Evolutionary conservation across 1,140 invertebrate species (phyloP).

Genomic region (Drosophila orosa): DNA sequence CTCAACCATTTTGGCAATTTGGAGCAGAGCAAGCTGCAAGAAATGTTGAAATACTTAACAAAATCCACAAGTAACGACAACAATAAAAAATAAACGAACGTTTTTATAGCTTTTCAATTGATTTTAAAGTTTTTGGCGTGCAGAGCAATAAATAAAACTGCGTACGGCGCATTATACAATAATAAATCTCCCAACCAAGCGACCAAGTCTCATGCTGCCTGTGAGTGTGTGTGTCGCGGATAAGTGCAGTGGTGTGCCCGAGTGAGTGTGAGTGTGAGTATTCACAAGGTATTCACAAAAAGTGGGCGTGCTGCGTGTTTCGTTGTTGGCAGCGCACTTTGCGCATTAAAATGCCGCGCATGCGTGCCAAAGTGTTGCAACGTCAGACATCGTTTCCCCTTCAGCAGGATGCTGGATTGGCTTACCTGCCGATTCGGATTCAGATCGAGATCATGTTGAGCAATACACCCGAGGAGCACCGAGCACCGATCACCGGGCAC

Average conservation of each 20-base stretch:
- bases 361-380: conserved; percentile 78
- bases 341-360: conserved; percentile 78
- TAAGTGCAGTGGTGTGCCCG: conserved; percentile 9
- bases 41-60: conserved; percentile 80
- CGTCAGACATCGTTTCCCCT: conserved; percentile 40
- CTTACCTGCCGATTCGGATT: conserved; percentile 11
- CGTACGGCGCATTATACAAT: conserved; percentile 76
- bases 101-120: conserved; percentile 81
- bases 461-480: conserved; percentile 41
- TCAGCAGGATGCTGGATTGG: conserved; percentile 39
- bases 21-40: conserved; percentile 64
- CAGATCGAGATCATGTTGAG: conserved; percentile 41
- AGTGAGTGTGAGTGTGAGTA: conserved; percentile 11
- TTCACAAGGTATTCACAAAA: conserved; percentile 50
- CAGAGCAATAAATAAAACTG: conserved; percentile 78
- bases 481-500: too few species aligned
- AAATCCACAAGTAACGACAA: conserved; percentile 73
- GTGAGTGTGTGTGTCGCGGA: conserved; percentile 7
- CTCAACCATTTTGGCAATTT: conserved; percentile 75
- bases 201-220: conserved; percentile 30
- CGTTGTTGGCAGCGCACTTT: conserved; percentile 70
- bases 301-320: conserved; percentile 79
- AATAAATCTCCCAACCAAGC: conserved; percentile 76
- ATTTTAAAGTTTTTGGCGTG: conserved; percentile 70
- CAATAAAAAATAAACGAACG: conserved; percentile 75